A percentile compares a stretch with the other conserved stretches of the same genome.
phyloP scores from a whole-genome alignment of 2,888 invertebrate species.

The Zootermopsis nevadensis region DNA sequence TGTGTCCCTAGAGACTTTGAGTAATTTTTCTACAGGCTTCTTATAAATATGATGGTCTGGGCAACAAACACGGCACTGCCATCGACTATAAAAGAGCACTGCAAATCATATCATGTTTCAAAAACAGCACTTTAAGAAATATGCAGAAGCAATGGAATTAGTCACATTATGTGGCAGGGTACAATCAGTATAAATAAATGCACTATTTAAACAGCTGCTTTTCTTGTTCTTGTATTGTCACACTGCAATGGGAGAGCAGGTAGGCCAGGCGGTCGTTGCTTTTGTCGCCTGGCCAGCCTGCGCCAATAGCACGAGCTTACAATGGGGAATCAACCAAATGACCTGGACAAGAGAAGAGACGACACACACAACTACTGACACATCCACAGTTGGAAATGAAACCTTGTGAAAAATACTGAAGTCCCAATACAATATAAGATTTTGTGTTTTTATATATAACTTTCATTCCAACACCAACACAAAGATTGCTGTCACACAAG shows the following conservation, averaged over 20 bases:
- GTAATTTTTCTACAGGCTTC: too few relatives aligned
- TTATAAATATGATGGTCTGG: too few relatives aligned
- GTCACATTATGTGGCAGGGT: too few relatives aligned
- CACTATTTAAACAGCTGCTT: not conserved
- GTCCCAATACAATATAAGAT: slow-evolving; percentile 46
- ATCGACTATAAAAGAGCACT: too few relatives aligned
- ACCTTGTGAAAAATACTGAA: slow-evolving; percentile 53
- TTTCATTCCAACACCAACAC: slow-evolving; percentile 54
- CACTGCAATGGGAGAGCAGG: slow-evolving; percentile 49
- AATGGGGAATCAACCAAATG: slow-evolving; percentile 52
- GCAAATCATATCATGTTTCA: too few relatives aligned
- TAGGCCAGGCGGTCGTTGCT: not conserved
- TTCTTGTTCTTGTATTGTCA: slow-evolving; percentile 51
- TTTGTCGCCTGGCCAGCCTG: slow-evolving; percentile 17
- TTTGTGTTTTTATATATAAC: slow-evolving; percentile 48
- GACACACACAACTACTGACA: slow-evolving; percentile 54
- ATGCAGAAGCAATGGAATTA: too few relatives aligned
- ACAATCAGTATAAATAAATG: not conserved
- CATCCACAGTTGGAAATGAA: slow-evolving; percentile 51
- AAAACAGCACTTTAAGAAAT: too few relatives aligned
- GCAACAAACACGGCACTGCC: too few relatives aligned
- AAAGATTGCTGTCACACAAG: slow-evolving; percentile 51
- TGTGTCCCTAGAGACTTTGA: too few relatives aligned
- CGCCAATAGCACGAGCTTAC: slow-evolving; percentile 50
- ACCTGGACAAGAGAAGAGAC: slow-evolving; percentile 50